phyloP scores from a whole-genome alignment of 2,113 vertebrate species.

The Epinephelus fuscoguttatus region DNA sequence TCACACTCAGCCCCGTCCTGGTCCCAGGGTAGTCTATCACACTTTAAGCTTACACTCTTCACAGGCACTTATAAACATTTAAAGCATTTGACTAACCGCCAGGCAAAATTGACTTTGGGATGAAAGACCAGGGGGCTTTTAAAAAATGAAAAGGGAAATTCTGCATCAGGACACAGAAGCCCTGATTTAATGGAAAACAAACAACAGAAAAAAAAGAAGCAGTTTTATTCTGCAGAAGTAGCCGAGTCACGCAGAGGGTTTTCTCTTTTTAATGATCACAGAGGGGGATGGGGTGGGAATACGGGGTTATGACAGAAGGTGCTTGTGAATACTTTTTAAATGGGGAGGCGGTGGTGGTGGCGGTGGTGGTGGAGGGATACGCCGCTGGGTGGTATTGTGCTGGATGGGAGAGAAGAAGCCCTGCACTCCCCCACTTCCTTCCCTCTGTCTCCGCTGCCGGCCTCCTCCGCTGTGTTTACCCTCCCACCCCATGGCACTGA shows the following conservation, averaged over 20 bases:
- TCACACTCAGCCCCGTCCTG: constrained; percentile 49
- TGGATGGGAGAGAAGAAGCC: constrained; percentile 58
- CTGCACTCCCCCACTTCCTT: constrained; percentile 38
- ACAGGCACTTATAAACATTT: constrained; percentile 76
- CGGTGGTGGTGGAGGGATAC: neutral
- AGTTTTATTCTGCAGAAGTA: constrained; percentile 47
- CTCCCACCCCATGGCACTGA: constrained; percentile 44
- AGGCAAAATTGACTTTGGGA: constrained; percentile 73
- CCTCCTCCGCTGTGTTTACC: constrained; percentile 45
- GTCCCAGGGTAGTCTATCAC: constrained; percentile 70
- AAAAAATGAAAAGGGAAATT: constrained; percentile 71
- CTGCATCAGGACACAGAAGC: constrained; percentile 67
- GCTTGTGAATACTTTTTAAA: constrained; percentile 55
- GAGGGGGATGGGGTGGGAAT: constrained; percentile 12
- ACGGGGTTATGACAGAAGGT: constrained; percentile 44
- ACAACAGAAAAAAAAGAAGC: neutral
- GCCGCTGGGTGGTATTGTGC: constrained; percentile 39
- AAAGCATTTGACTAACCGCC: constrained; percentile 76
- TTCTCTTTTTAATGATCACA: constrained; percentile 63
- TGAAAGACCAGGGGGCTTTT: constrained; percentile 71
- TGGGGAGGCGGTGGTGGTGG: neutral
- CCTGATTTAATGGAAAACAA: constrained; percentile 69
- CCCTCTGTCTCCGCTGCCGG: constrained; percentile 23
- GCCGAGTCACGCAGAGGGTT: constrained; percentile 47
- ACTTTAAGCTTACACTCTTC: constrained; percentile 66